phyloP scores from a whole-genome alignment of 2,797 vertebrate genomes.

The Macroramphosus scolopax region DNA sequence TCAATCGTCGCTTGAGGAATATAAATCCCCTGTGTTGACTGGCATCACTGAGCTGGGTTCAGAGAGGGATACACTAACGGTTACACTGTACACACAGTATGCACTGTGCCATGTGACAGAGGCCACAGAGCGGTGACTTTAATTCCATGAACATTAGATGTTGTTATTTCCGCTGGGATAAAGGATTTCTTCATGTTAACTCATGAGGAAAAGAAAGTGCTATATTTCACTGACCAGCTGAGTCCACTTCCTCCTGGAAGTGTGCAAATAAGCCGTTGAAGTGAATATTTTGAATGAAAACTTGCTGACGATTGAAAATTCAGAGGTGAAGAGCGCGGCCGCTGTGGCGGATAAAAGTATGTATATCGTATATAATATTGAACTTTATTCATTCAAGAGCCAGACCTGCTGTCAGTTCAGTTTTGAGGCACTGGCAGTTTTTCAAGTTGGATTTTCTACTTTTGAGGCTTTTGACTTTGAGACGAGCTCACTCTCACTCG shows the following conservation, averaged over 20 bases:
- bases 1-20: constrained; percentile 18
- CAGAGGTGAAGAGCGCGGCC: no score
- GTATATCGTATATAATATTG: constrained; percentile 4
- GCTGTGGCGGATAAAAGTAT: no score
- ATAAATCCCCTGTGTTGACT: constrained; percentile 23
- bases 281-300: constrained; percentile 22
- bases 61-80: neutral
- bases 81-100: no score
- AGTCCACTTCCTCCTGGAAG: constrained; percentile 1
- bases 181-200: no score
- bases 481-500: constrained; percentile 3
- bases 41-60: neutral
- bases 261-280: neutral
- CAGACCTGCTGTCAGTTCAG: constrained; percentile 32
- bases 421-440: constrained; percentile 35
- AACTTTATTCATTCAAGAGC: constrained; percentile 44
- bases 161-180: neutral
- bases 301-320: no score
- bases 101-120: neutral
- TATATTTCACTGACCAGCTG: no score
- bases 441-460: constrained; percentile 2
- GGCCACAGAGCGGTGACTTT: neutral
- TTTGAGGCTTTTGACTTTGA: constrained; percentile 35
- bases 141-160: neutral
- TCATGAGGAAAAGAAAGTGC: no score